These are phyloP conservation scores for Labeo rohita DNA, from an alignment of 2,113 vertebrate genomes.

Conservation along the genomic window DNA sequence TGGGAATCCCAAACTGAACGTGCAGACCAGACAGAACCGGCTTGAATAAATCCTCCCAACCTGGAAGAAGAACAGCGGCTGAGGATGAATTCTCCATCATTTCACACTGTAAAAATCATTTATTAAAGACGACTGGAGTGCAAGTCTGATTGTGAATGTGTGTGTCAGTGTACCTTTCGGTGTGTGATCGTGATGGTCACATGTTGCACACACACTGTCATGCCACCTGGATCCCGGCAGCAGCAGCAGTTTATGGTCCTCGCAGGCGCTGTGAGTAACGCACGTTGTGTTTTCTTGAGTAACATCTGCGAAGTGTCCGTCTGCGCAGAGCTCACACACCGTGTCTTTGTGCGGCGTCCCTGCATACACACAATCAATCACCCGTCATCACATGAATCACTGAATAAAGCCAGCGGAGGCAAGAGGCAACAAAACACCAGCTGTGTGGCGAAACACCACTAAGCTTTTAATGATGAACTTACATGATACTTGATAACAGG, in stretches of 20 bases:
- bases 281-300: conserved; percentile 48
- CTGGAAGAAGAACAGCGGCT: not conserved
- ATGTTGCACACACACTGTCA: conserved; percentile 65
- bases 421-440: not conserved
- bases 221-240: conserved; percentile 65
- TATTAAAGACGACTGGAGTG: too few species aligned
- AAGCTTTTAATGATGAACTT: not conserved
- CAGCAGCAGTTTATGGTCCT: not conserved
- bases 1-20: not conserved
- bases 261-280: conserved; percentile 59
- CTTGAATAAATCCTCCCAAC: not conserved
- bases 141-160: not conserved
- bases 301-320: conserved; percentile 50
- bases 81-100: not conserved
- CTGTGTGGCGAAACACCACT: not conserved
- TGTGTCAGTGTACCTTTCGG: conserved; percentile 29
- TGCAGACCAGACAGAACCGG: conserved; percentile 14
- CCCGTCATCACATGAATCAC: not conserved
- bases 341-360: conserved; percentile 64
- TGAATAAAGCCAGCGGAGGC: not conserved
- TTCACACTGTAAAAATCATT: too few species aligned
- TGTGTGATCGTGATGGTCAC: rapidly evolving
- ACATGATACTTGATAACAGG: too few species aligned
- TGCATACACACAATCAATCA: conserved; percentile 37
- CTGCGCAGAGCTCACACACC: conserved; percentile 57